Evolutionary conservation across 2,888 invertebrate genomes (phyloP), one percentile per base, ranked within the genome.

Genomic region (Hetaerina titia): DNA sequence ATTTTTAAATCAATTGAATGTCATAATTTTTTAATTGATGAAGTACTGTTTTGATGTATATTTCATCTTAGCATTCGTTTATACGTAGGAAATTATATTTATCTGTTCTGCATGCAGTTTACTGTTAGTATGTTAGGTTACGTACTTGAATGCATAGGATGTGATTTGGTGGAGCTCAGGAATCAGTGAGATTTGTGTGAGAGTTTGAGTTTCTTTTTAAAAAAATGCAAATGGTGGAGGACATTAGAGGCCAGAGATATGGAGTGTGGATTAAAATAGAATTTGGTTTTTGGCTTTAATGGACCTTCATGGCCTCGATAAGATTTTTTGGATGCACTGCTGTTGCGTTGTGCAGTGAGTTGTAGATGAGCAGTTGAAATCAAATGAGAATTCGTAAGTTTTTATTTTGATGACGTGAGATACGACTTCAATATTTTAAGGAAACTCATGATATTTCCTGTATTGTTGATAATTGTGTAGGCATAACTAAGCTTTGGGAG

Each of bases 1-100:
- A 95, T 95, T 95, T 95, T 95, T 88, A 64, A 95, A 89, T n/a
- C 60, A 88, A 17, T 63, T 94, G 57, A 56, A 45, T 57, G 56
- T 22, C 58, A 57, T 89, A 57, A 31, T 13, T 64, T 92, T 92
- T 64, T 92, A 25, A 74, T 64, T n/a, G 56, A 45, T 74, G 74
- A 64, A 69, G 31, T 92, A 92, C 45, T 92, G 69, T 92, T 69
- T 92, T 56, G 69, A n/a, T 60, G 57, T 92, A 60, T 92, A 56
- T 74, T 64, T 92, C 19, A 22, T 92, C n/a, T 57, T 45, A 92
- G 89, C 56, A 56, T 92, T 74, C 69, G 69, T 60, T 92, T 31
- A 56, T n/a, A 22, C 56, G 58, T 58, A 57, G 22, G 56, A 89
- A 57, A 89, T 89, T 57, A 58, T 69, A 69, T 56, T 64, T 25